Conservation (phyloP, 2,113 vertebrate genomes). For the Scomber colias region DNA sequence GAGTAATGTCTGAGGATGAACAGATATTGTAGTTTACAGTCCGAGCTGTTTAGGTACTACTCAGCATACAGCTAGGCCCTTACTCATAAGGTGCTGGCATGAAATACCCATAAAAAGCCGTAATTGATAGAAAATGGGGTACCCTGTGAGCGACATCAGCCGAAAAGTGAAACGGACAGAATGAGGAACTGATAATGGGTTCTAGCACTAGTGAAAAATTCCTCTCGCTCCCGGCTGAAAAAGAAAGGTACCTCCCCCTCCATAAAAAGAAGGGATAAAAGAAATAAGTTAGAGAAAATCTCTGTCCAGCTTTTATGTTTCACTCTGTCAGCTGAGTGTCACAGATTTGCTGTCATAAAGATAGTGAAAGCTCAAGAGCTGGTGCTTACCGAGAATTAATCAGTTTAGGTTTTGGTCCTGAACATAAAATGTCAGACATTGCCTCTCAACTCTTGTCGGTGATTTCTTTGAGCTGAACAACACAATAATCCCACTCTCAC, state of each 20-base stretch:
- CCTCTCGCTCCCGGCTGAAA: conserved; percentile 62
- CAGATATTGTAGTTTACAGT: conserved; percentile 33
- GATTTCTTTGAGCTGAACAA: conserved; percentile 93
- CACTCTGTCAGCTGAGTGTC: conserved; percentile 79
- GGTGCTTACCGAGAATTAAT: conserved; percentile 90
- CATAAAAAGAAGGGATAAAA: conserved; percentile 74
- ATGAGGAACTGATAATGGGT: conserved; percentile 71
- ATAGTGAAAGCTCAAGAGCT: conserved; percentile 81
- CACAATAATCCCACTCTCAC: conserved; percentile 94
- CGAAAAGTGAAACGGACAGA: conserved; percentile 66
- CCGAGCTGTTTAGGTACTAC: conserved; percentile 11
- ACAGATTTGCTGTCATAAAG: conserved; percentile 83
- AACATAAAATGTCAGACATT: conserved; percentile 89
- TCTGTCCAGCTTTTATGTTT: conserved; percentile 75
- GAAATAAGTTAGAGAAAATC: conserved; percentile 77
- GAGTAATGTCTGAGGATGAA: conserved; percentile 23
- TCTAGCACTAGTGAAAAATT: conserved; percentile 64
- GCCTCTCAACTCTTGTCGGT: conserved; percentile 92
- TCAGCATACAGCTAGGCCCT: conserved; percentile 35
- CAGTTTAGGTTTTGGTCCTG: conserved; percentile 87
- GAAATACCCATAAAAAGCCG: conserved; percentile 65
- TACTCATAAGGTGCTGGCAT: conserved; percentile 37
- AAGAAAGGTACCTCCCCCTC: conserved; percentile 40
- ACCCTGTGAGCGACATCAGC: conserved; percentile 62
- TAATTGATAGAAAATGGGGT: conserved; percentile 68